Percentiles rank a stretch among this genome's conserved stretches.
Evolutionary conservation across 2,797 vertebrate genomes (phyloP).

Genomic region (Aplochiton taeniatus): DNA sequence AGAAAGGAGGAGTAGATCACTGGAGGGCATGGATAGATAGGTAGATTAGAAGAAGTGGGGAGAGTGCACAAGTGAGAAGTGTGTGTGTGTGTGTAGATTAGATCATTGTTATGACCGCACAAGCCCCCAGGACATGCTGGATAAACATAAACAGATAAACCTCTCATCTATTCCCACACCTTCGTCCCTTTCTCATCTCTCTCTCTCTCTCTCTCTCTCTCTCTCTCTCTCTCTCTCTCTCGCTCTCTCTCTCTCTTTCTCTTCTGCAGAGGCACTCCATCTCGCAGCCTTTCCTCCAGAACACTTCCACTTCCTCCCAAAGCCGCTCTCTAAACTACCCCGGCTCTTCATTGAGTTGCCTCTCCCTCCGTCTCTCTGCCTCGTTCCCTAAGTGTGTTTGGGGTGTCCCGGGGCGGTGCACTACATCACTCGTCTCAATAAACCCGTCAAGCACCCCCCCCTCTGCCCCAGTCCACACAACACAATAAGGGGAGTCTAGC

Average conservation of each 20-base stretch:
- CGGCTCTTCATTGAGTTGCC: too few relatives aligned
- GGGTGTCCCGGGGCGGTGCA: conserved; percentile 68
- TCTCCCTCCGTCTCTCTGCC: conserved; percentile 1
- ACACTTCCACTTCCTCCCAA: too few relatives aligned
- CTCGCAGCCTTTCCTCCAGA: too few relatives aligned
- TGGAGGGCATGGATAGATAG: background rate
- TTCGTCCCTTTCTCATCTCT: conserved; percentile 17
- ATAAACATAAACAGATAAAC: conserved; percentile 70
- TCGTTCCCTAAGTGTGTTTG: conserved; percentile 65
- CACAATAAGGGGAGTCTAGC: conserved; percentile 64
- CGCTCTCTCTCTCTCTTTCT: conserved; percentile 6
- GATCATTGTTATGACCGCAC: conserved; percentile 72
- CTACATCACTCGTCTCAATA: conserved; percentile 78
- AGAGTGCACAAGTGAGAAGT: too few relatives aligned
- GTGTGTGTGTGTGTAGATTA: conserved; percentile 52
- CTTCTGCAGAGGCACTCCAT: too few relatives aligned
- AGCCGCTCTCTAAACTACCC: too few relatives aligned
- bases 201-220: conserved; percentile 16
- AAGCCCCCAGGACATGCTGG: conserved; percentile 61
- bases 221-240: conserved; percentile 22
- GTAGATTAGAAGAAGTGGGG: too few relatives aligned
- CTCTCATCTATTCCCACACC: conserved; percentile 46
- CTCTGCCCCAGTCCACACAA: conserved; percentile 46
- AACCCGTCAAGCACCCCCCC: conserved; percentile 65
- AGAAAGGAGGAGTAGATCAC: too few relatives aligned